Percentiles rank a stretch among this genome's conserved stretches.
These are phyloP conservation scores for Mixornis gularis DNA, from an alignment of 2,113 vertebrate genomes.

Conservation along the genomic window DNA sequence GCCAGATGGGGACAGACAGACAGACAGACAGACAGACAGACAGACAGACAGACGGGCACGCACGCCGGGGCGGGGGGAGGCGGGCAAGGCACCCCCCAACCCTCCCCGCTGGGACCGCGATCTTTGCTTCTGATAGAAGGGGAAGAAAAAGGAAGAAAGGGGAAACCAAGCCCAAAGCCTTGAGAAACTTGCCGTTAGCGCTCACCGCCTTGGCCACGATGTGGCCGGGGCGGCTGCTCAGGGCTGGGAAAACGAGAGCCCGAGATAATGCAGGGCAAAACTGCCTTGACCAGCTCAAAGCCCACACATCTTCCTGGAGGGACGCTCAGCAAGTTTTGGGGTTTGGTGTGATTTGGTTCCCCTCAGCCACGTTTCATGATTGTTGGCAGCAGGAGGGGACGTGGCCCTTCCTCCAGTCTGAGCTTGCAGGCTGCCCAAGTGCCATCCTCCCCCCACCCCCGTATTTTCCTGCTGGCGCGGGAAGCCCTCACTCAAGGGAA, in stretches of 20 bases:
- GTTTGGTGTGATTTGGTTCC: background rate
- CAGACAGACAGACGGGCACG: background rate
- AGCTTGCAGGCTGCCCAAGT: fast-evolving
- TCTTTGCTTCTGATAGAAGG: background rate
- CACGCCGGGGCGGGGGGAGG: background rate
- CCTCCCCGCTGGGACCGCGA: background rate
- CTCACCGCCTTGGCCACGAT: background rate
- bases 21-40: background rate
- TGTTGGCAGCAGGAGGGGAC: background rate
- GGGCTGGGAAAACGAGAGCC: background rate
- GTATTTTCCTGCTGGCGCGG: background rate
- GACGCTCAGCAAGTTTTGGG: background rate
- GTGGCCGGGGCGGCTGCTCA: fast-evolving
- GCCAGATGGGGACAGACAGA: background rate
- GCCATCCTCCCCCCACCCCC: fast-evolving
- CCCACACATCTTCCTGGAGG: background rate
- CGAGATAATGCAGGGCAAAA: background rate
- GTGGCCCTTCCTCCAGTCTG: background rate
- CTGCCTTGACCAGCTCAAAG: background rate
- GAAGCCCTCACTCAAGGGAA: background rate
- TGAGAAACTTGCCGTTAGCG: background rate
- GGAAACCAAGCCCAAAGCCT: background rate
- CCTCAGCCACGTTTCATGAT: background rate
- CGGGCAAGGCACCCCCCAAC: background rate
- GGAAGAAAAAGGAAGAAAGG: background rate